These are phyloP conservation scores for Calyptommatus sinebrachiatus DNA, from an alignment of 2,113 vertebrate species.

Conservation along the genomic window DNA sequence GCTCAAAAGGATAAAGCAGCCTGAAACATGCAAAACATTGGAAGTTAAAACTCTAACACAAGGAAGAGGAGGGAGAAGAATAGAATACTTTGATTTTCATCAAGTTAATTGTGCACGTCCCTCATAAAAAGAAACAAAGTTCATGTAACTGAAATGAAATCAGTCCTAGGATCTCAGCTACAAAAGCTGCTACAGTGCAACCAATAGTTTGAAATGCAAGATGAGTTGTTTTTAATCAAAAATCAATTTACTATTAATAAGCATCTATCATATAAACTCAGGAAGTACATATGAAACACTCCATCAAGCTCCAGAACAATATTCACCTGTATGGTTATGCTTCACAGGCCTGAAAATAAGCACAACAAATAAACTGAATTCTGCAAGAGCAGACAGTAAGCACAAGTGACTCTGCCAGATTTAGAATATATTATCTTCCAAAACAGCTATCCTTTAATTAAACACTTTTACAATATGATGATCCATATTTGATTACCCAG, in stretches of 20 bases:
- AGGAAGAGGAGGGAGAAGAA: too few species aligned
- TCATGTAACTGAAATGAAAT: background rate
- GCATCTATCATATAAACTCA: conserved; percentile 14
- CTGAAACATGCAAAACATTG: too few species aligned
- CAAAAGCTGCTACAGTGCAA: background rate
- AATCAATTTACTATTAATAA: conserved; percentile 9
- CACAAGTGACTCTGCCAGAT: background rate
- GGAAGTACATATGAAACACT: conserved; percentile 29
- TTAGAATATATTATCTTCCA: conserved; percentile 37
- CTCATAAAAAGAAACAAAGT: background rate
- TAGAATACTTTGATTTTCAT: background rate
- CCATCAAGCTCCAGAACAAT: conserved; percentile 43
- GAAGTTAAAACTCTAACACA: too few species aligned
- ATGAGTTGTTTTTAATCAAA: background rate
- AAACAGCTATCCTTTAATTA: background rate
- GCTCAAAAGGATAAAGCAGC: too few species aligned
- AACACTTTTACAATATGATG: background rate
- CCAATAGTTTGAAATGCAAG: background rate
- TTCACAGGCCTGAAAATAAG: conserved; percentile 38
- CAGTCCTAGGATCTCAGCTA: background rate
- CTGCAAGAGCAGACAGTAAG: conserved; percentile 24
- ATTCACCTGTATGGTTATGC: conserved; percentile 20
- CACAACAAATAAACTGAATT: conserved; percentile 48
- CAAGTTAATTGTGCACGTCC: background rate
- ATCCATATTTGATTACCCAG: background rate